A percentile compares a stretch with the other conserved stretches of the same genome.
These are phyloP conservation scores for Eira barbara DNA, from an alignment of 2,113 vertebrate species.

Conservation along the genomic window DNA sequence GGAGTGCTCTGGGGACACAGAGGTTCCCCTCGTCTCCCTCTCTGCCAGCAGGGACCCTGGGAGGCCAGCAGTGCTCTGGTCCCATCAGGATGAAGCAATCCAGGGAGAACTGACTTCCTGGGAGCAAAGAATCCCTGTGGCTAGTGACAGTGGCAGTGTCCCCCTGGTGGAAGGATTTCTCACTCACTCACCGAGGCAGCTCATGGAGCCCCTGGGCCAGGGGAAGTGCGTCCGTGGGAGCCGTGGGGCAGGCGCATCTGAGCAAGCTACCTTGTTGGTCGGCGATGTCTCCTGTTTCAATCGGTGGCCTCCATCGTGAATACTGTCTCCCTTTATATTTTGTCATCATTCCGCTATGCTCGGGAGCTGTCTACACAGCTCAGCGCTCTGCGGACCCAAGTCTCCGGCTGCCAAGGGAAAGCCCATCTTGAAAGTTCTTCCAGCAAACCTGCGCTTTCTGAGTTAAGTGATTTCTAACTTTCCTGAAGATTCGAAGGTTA, in stretches of 20 bases:
- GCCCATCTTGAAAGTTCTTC: neutral
- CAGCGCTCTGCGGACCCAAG: neutral
- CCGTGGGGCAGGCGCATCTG: accelerated
- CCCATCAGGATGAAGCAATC: neutral
- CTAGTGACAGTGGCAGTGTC: too few relatives aligned
- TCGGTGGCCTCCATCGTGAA: neutral
- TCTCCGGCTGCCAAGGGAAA: neutral
- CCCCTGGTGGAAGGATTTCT: neutral
- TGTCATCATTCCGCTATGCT: neutral
- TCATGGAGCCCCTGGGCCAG: neutral
- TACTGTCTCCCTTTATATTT: neutral
- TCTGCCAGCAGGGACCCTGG: neutral
- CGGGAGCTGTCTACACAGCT: neutral
- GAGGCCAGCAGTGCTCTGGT: neutral
- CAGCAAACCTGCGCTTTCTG: neutral
- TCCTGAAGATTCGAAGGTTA: neutral
- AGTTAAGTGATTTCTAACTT: neutral
- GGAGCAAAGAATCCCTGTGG: neutral
- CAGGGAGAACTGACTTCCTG: neutral
- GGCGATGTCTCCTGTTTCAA: neutral
- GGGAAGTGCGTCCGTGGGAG: neutral
- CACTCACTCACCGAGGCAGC: too few relatives aligned
- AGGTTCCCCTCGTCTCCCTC: accelerated
- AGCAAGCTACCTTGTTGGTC: accelerated
- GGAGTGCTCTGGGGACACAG: neutral